These are phyloP conservation scores for Aspiorhynchus laticeps DNA, from an alignment of 2,113 vertebrate genomes.

Conservation along the genomic window DNA sequence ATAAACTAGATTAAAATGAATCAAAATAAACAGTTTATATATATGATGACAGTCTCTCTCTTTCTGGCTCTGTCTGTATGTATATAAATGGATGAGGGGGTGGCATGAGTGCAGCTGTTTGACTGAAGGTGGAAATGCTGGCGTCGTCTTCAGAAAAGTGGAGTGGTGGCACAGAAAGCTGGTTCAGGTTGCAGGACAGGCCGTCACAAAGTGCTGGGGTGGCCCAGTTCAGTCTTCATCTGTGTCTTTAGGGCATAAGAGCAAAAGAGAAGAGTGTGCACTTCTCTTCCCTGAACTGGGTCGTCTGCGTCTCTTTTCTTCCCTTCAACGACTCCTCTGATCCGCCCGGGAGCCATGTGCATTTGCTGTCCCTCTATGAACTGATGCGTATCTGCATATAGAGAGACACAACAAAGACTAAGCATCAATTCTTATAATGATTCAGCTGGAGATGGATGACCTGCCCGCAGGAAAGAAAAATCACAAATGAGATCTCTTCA, in stretches of 20 bases:
- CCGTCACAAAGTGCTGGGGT: not conserved
- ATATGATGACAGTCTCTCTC: not conserved
- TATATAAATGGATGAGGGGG: not conserved
- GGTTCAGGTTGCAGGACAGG: not conserved
- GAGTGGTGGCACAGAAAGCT: not conserved
- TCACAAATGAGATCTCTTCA: slow-evolving; percentile 28
- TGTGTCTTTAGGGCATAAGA: slow-evolving; percentile 11
- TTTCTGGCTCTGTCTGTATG: not conserved
- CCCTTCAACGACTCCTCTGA: not conserved
- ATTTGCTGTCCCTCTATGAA: not conserved
- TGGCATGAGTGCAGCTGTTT: not conserved
- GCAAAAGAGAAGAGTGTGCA: slow-evolving; percentile 24
- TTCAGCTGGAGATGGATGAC: slow-evolving; percentile 33
- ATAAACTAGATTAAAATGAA: no score
- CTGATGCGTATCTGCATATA: not conserved
- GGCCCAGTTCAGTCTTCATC: slow-evolving; percentile 8
- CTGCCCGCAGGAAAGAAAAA: slow-evolving; percentile 14
- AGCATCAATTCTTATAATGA: slow-evolving; percentile 36
- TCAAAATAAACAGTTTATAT: no score
- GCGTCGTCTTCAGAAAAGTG: not conserved
- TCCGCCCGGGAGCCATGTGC: slow-evolving; percentile 15
- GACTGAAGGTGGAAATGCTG: not conserved
- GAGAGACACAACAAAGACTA: slow-evolving; percentile 13
- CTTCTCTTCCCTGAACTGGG: slow-evolving; percentile 18
- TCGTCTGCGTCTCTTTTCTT: not conserved